Evolutionary conservation across 1,140 invertebrate species (phyloP).

Genomic region (Eufriesea mexicana): DNA sequence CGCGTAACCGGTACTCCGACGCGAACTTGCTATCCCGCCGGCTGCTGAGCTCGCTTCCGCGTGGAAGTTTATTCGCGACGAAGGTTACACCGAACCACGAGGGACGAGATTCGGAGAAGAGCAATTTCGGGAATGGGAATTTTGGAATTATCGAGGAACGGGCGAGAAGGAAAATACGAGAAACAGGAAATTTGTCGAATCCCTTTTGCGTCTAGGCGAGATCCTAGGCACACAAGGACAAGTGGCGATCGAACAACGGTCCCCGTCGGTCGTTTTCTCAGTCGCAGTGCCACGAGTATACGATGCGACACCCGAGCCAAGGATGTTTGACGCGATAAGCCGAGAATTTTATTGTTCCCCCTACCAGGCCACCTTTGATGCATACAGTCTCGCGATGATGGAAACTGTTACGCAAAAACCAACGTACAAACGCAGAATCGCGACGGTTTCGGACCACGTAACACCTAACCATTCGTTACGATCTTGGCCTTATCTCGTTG

Average conservation of each 20-base stretch:
- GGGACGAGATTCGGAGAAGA: background rate
- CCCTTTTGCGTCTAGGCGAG: conserved; percentile 61
- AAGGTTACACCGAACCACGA: background rate
- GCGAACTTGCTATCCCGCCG: background rate
- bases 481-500: background rate
- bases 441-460: background rate
- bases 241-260: conserved; percentile 59
- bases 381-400: background rate
- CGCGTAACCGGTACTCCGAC: too few relatives aligned
- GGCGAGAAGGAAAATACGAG: background rate
- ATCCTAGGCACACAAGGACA: conserved; percentile 72
- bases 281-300: conserved; percentile 47
- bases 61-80: background rate
- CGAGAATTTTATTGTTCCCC: conserved; percentile 62
- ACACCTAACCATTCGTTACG: background rate
- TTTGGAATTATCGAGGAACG: conserved; percentile 52
- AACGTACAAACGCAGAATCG: background rate
- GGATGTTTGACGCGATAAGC: conserved; percentile 73
- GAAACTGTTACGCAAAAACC: background rate
- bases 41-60: conserved; percentile 10
- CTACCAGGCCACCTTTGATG: conserved; percentile 42
- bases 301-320: conserved; percentile 55
- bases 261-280: conserved; percentile 56
- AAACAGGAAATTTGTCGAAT: conserved; percentile 22
- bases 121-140: background rate